Percentiles rank a stretch among this genome's conserved stretches.
Conservation (phyloP, 1,140 invertebrate genomes). For the Diorhabda sublineata region DNA sequence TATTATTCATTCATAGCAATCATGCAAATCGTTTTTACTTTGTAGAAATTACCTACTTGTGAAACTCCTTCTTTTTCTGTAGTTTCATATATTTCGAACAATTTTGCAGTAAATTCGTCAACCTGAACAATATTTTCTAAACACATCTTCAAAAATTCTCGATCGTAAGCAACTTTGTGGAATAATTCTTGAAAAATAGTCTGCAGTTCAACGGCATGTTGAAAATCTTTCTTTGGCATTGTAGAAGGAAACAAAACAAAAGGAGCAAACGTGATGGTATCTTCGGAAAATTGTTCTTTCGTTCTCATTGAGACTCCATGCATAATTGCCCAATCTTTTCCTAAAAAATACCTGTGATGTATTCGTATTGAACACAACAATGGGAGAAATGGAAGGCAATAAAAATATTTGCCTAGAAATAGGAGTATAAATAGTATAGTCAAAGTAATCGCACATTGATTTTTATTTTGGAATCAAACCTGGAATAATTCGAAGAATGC, state of each 20-base stretch:
- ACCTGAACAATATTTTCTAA: conserved; percentile 79
- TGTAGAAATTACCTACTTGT: conserved; percentile 58
- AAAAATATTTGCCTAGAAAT: neutral
- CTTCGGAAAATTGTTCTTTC: conserved; percentile 62
- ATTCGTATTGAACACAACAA: neutral
- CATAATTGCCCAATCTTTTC: conserved; percentile 77
- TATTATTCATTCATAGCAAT: too few species aligned
- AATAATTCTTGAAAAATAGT: conserved; percentile 76
- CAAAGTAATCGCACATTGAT: neutral
- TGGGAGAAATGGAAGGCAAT: neutral
- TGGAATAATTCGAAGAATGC: too few species aligned
- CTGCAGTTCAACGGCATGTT: conserved; percentile 63
- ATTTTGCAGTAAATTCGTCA: conserved; percentile 78
- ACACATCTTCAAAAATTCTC: conserved; percentile 71
- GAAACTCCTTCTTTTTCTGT: conserved; percentile 70
- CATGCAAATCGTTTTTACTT: too few species aligned
- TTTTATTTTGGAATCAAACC: too few species aligned
- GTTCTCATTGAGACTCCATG: conserved; percentile 77
- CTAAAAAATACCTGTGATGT: neutral
- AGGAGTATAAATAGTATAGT: neutral
- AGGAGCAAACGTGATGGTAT: conserved; percentile 72
- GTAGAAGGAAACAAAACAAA: conserved; percentile 81
- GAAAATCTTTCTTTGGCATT: conserved; percentile 74
- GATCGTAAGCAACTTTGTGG: conserved; percentile 83
- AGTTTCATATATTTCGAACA: conserved; percentile 82